phyloP scores from a whole-genome alignment of 2,888 invertebrate species.

The Cheilosia vulpina region DNA sequence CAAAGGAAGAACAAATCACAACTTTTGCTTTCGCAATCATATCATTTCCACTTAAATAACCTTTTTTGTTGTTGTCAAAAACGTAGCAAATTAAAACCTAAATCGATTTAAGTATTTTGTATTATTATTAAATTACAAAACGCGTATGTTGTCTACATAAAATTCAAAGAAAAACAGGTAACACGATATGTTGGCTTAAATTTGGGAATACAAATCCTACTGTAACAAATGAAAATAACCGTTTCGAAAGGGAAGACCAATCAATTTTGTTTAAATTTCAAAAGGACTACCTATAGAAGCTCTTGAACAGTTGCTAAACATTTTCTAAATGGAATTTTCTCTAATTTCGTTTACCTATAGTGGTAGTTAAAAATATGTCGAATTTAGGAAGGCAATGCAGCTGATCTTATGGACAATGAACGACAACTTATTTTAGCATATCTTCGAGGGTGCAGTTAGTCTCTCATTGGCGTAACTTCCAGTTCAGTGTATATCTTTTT shows the following conservation, averaged over 20 bases:
- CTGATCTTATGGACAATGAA: conserved; percentile 7
- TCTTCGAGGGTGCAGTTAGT: conserved; percentile 4
- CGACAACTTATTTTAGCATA: not conserved
- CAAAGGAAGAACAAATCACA: conserved; percentile 68
- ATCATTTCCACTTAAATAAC: conserved; percentile 16
- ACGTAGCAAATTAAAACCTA: conserved; percentile 41
- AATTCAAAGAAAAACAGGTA: not conserved
- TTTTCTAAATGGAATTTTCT: not conserved
- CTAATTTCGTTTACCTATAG: not conserved
- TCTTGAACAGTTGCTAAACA: no score
- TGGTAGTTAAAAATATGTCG: conserved; percentile 5
- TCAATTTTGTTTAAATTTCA: conserved; percentile 2
- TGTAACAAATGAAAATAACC: not conserved
- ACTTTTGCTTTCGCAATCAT: conserved; percentile 41
- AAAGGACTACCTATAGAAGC: conserved; percentile 14
- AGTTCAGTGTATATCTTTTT: conserved; percentile 22
- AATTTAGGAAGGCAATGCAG: not conserved
- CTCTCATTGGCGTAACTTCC: conserved; percentile 9
- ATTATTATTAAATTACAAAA: conserved; percentile 3
- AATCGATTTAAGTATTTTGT: conserved; percentile 30
- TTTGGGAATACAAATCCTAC: not conserved
- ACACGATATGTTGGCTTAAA: conserved; percentile 24
- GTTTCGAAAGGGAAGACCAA: not conserved
- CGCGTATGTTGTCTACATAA: not conserved
- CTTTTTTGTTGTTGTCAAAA: conserved; percentile 5